A percentile compares a stretch with the other conserved stretches of the same genome.
These are phyloP conservation scores for Neuroscelio doddi DNA, from an alignment of 2,888 invertebrate genomes.

Conservation along the genomic window DNA sequence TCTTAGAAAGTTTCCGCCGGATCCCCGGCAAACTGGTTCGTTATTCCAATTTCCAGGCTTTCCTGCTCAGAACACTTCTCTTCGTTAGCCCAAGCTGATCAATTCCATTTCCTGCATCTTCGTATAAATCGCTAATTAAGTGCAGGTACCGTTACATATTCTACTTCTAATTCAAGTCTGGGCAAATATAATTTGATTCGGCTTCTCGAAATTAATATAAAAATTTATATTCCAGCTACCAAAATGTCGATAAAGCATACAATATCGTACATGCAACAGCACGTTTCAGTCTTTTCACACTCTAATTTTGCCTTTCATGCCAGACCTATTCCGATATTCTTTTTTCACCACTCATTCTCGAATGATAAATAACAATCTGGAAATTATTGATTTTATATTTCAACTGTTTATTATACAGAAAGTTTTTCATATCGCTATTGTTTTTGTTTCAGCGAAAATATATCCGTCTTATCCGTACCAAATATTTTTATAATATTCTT, in stretches of 20 bases:
- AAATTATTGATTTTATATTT: too few species aligned
- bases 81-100: constrained; percentile 24
- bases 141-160: constrained; percentile 11
- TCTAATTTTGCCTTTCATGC: too few species aligned
- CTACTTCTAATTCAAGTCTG: constrained; percentile 12
- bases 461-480: not conserved
- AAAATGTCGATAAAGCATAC: too few species aligned
- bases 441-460: not conserved
- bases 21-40: constrained; percentile 21
- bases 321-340: too few species aligned
- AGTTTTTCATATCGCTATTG: too few species aligned
- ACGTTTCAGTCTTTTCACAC: too few species aligned
- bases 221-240: not conserved
- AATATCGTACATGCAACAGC: too few species aligned
- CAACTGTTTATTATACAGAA: too few species aligned
- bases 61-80: constrained; percentile 16
- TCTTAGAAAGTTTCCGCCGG: constrained; percentile 17
- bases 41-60: constrained; percentile 17
- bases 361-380: too few species aligned
- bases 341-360: too few species aligned
- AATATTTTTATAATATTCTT: too few species aligned
- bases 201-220: not conserved
- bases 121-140: constrained; percentile 22
- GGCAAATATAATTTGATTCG: constrained; percentile 12
- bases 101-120: constrained; percentile 17